Percentiles rank a stretch among this genome's conserved stretches.
phyloP scores from a whole-genome alignment of 2,888 invertebrate species.

The Mylabris sibirica region DNA sequence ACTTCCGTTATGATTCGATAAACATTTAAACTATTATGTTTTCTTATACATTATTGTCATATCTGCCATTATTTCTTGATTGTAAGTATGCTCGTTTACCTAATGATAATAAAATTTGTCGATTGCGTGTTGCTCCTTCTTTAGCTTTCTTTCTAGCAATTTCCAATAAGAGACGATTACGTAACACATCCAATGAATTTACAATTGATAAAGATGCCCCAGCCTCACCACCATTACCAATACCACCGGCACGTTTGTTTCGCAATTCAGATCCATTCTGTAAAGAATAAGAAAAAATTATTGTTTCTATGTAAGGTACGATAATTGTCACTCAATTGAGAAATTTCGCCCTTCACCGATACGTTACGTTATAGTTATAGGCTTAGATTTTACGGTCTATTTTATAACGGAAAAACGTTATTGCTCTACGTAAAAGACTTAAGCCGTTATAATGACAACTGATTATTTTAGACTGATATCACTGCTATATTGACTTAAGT shows the following conservation, averaged over 20 bases:
- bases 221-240: slow-evolving; percentile 35
- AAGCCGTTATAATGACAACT: no score
- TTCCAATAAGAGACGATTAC: slow-evolving; percentile 81
- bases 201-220: slow-evolving; percentile 74
- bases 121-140: slow-evolving; percentile 77
- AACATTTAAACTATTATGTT: neutral
- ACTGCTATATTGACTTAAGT: no score
- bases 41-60: slow-evolving; percentile 47
- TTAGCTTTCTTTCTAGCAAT: slow-evolving; percentile 83
- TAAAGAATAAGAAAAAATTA: slow-evolving; percentile 19
- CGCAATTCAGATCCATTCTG: slow-evolving; percentile 39
- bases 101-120: slow-evolving; percentile 76
- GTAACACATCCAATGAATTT: slow-evolving; percentile 85
- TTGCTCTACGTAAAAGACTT: no score
- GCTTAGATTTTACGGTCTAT: no score
- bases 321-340: no score
- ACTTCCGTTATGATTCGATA: neutral
- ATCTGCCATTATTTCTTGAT: slow-evolving; percentile 38
- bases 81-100: slow-evolving; percentile 70
- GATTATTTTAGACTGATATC: no score
- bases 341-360: no score
- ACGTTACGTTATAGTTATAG: no score
- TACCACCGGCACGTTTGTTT: slow-evolving; percentile 42
- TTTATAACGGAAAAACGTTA: no score
- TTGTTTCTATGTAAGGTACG: no score